Evolutionary conservation across 2,888 invertebrate species (phyloP), one percentile per base, ranked within the genome.

Genomic region (Dermolepida albohirtum): DNA sequence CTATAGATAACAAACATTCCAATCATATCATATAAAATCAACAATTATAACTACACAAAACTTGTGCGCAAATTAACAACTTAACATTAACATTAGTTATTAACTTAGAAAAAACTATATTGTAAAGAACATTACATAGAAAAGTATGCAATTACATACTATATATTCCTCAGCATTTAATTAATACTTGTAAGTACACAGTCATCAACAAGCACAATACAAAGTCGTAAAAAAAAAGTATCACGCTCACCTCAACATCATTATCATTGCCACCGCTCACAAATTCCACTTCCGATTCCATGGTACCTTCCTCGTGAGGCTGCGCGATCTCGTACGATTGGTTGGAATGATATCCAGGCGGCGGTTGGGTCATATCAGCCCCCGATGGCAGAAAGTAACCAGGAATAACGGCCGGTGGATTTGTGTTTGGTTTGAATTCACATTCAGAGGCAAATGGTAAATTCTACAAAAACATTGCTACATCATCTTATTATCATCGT

Each of bases 281-380:
- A 78, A 90, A 89, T 79, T 90, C 89, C 66, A 90, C 89, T 77
- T 90, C 90, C 1, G 89, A 89, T 77, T 89, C 90, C 69, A 86
- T 85, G 14, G 85, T 81, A 54, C 85, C 86, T 76, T 80, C 82
- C 67, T 83, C 81, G 69, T 80, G 76, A 27, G 78, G 73, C 7
- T 78, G 78, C 64, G 77, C 71, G 47, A 73, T 73, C 14, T 72
- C 70, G 74, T 74, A 70, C 75, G 79, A 71, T 70, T 78, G 81
- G 78, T 73, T 84, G 78, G 82, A 81, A 27, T 86, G 85, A 76
- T 87, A 87, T 43, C 86, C 86, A 7, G 87, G 87, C 0, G 87
- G 87, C 29, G 87, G 87, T 74, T 86, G 86, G 51, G 83, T 84
- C 82, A 86, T 80, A 71, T 86, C 86, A 17, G 79, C 73, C 5